phyloP scores from a whole-genome alignment of 2,113 vertebrate genomes.

The Brienomyrus brachyistius region DNA sequence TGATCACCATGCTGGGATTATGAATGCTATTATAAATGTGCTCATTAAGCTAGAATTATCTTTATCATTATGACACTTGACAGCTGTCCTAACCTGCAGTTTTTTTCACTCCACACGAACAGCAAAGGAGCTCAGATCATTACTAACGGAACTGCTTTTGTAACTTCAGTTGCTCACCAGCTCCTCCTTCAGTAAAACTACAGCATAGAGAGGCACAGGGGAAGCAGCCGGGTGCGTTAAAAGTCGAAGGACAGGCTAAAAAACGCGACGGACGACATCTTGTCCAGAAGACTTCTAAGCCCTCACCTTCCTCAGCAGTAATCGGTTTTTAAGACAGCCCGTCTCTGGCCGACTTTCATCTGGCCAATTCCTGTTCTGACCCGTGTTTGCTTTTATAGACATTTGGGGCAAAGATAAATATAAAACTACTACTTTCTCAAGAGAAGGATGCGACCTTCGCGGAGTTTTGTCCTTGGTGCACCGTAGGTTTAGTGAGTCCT shows the following conservation, averaged over 20 bases:
- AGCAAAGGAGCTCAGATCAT: not conserved
- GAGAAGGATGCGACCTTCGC: not conserved
- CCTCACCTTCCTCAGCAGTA: not conserved
- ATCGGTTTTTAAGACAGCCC: not conserved
- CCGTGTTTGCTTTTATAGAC: not conserved
- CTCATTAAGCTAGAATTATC: not conserved
- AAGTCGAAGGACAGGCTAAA: not conserved
- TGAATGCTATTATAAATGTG: not conserved
- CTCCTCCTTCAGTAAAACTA: not conserved
- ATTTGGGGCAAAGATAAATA: not conserved
- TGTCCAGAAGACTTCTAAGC: not conserved
- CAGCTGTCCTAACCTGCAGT: not conserved
- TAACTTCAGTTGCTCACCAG: not conserved
- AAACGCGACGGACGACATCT: not conserved
- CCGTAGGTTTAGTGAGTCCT: conserved; percentile 46
- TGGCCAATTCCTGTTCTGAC: not conserved
- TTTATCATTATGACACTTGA: not conserved
- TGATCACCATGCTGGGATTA: not conserved
- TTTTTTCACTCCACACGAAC: not conserved
- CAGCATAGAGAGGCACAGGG: not conserved
- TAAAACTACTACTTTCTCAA: not conserved
- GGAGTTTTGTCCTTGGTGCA: conserved; percentile 28
- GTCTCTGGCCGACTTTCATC: not conserved
- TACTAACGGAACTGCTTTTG: not conserved
- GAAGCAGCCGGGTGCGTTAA: not conserved